Percentiles rank a stretch among this genome's conserved stretches.
These are phyloP conservation scores for Hoplodrina blanda DNA, from an alignment of 2,888 invertebrate species.

Conservation along the genomic window DNA sequence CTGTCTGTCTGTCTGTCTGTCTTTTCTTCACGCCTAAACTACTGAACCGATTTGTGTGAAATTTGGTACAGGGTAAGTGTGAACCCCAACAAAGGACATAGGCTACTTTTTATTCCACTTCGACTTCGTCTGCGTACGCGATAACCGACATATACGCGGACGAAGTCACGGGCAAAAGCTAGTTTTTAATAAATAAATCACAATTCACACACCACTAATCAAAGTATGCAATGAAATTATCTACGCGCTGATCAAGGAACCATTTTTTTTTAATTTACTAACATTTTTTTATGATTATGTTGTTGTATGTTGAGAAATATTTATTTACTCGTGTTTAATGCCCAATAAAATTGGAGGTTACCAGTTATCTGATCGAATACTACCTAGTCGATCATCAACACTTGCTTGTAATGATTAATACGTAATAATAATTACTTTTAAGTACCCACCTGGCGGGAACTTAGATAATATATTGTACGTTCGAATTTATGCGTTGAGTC, in stretches of 20 bases:
- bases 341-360: slow-evolving; percentile 59
- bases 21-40: too few species aligned
- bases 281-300: slow-evolving; percentile 20
- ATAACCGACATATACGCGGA: too few species aligned
- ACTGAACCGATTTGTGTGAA: too few species aligned
- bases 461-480: slow-evolving; percentile 14
- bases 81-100: too few species aligned
- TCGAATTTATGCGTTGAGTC: slow-evolving; percentile 7
- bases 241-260: slow-evolving; percentile 57
- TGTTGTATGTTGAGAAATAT: slow-evolving; percentile 52
- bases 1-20: too few species aligned
- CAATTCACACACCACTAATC: slow-evolving; percentile 41
- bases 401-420: slow-evolving; percentile 41
- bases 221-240: slow-evolving; percentile 58
- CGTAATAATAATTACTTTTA: slow-evolving; percentile 30
- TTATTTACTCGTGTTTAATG: slow-evolving; percentile 52
- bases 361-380: slow-evolving; percentile 56
- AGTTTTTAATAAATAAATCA: slow-evolving; percentile 49
- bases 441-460: slow-evolving; percentile 17
- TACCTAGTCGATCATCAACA: slow-evolving; percentile 60
- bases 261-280: slow-evolving; percentile 42
- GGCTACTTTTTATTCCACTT: too few species aligned
- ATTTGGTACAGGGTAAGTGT: too few species aligned
- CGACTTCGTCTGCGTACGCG: too few species aligned
- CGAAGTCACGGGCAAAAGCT: too few species aligned